These are phyloP conservation scores for Trichopria drosophilae DNA, from an alignment of 2,888 invertebrate genomes.

Conservation along the genomic window DNA sequence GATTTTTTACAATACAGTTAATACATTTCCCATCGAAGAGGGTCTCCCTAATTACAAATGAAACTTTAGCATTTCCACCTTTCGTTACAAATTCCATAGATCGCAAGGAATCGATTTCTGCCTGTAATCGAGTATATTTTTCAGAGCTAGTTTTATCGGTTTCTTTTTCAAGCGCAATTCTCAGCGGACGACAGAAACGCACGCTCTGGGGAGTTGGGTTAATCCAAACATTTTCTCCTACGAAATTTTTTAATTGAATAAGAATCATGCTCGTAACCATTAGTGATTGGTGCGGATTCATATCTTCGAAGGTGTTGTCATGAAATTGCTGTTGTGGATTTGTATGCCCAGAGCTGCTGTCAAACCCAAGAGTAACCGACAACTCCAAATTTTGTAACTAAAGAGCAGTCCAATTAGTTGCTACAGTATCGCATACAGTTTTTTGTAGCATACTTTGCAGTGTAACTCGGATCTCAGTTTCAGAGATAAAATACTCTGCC, in stretches of 20 bases:
- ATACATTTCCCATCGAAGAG: no score
- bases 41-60: no score
- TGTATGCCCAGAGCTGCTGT: no score
- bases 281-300: slow-evolving; percentile 1
- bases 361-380: no score
- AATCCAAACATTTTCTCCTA: neutral
- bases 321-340: neutral
- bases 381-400: neutral
- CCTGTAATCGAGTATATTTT: no score
- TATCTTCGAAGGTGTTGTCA: neutral
- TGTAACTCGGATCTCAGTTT: neutral
- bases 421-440: slow-evolving; percentile 2
- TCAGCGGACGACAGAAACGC: neutral
- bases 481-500: neutral
- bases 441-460: slow-evolving; percentile 1
- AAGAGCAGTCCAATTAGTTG: neutral
- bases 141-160: no score
- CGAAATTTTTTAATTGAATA: neutral
- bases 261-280: neutral
- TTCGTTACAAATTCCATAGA: no score
- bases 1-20: no score
- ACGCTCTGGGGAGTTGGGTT: neutral
- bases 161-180: slow-evolving; percentile 1
- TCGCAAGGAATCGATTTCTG: no score
- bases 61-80: no score